Percentiles rank a stretch among this genome's conserved stretches.
Evolutionary conservation across 2,888 invertebrate genomes (phyloP).

Genomic region (Sinohyriopsis cumingii): DNA sequence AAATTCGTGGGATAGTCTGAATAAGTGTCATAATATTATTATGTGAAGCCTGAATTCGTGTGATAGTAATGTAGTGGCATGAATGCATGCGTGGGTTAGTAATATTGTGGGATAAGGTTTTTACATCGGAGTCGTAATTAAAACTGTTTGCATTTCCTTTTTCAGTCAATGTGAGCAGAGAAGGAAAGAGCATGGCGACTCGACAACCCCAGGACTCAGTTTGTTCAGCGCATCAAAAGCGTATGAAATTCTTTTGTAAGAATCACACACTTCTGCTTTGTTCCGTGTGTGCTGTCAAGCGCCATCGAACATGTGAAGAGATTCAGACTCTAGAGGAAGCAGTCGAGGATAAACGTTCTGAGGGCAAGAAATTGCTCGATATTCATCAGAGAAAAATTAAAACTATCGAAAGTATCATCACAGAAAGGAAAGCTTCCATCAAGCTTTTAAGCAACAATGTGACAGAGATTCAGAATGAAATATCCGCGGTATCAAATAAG

Average conservation of each 20-base stretch:
- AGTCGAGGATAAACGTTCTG: slow-evolving; percentile 26
- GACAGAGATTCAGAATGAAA: slow-evolving; percentile 32
- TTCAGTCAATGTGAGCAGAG: too few relatives aligned
- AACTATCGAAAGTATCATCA: slow-evolving; percentile 29
- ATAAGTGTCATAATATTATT: too few relatives aligned
- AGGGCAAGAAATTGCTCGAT: slow-evolving; percentile 28
- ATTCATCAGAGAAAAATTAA: slow-evolving; percentile 22
- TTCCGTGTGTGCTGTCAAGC: slow-evolving; percentile 38
- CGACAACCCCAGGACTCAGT: too few relatives aligned
- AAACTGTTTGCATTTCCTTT: too few relatives aligned
- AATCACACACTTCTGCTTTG: slow-evolving; percentile 35
- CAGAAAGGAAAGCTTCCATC: slow-evolving; percentile 32
- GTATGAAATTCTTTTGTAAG: slow-evolving; percentile 37
- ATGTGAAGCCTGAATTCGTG: too few relatives aligned
- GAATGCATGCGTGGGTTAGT: too few relatives aligned
- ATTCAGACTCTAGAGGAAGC: slow-evolving; percentile 31
- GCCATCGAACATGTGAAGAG: slow-evolving; percentile 34
- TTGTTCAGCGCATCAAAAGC: slow-evolving; percentile 23
- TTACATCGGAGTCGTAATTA: too few relatives aligned
- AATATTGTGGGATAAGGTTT: too few relatives aligned
- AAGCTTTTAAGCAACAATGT: slow-evolving; percentile 31
- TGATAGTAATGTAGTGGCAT: too few relatives aligned
- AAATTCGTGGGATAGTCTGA: too few relatives aligned
- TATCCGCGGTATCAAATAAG: slow-evolving; percentile 31
- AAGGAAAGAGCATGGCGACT: too few relatives aligned